Evolutionary conservation across 1,140 invertebrate species (phyloP).

Genomic region (Cataglyphis hispanica): DNA sequence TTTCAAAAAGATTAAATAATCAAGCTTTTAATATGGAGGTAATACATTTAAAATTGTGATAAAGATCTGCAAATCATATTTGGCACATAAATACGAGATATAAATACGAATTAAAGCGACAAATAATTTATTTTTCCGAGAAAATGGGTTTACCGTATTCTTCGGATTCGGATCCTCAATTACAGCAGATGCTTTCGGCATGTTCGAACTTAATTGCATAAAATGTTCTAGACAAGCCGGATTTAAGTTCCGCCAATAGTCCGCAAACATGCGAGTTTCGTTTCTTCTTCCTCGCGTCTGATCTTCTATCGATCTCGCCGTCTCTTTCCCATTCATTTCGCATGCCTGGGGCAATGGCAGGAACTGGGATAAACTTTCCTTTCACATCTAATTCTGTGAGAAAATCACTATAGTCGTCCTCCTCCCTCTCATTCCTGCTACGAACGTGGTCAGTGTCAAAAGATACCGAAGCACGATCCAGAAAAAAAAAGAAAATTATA

Average conservation of each 20-base stretch:
- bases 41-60: not conserved
- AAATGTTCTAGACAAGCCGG: slow-evolving; percentile 45
- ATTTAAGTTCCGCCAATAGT: slow-evolving; percentile 58
- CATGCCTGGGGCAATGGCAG: slow-evolving; percentile 25
- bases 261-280: slow-evolving; percentile 7
- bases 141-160: slow-evolving; percentile 18
- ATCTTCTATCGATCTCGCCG: not conserved
- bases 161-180: not conserved
- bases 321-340: slow-evolving; percentile 42
- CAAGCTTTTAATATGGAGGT: not conserved
- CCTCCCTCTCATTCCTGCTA: not conserved
- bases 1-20: not conserved
- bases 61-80: not conserved
- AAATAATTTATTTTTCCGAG: slow-evolving; percentile 21
- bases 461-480: not conserved
- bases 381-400: not conserved
- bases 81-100: not conserved
- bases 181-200: slow-evolving; percentile 4
- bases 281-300: slow-evolving; percentile 18
- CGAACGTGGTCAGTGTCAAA: not conserved
- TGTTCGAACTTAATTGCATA: slow-evolving; percentile 50
- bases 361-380: slow-evolving; percentile 38
- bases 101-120: not conserved
- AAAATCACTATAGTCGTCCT: slow-evolving; percentile 44
- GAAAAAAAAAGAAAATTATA: not conserved